Evolutionary conservation across 1,140 invertebrate genomes (phyloP).

Genomic region (Heterodera carotae): DNA sequence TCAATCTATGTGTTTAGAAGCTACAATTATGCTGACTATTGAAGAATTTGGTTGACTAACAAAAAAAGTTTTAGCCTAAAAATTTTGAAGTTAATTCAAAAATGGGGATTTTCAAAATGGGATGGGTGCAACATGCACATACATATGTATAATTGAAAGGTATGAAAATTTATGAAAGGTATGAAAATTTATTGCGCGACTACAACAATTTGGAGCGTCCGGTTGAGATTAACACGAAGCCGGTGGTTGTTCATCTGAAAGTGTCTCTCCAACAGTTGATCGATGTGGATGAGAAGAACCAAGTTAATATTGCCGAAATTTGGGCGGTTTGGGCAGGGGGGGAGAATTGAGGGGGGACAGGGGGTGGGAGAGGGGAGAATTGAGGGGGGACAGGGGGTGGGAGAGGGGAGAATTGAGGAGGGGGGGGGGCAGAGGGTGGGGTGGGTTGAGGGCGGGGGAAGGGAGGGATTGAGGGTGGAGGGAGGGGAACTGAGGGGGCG

Average conservation of each 20-base stretch:
- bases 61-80: no score
- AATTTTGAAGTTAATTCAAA: no score
- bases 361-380: not conserved
- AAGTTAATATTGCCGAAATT: not conserved
- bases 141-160: no score
- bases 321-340: no score
- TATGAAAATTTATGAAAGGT: constrained; percentile 13
- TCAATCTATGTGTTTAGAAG: no score
- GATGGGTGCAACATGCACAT: no score
- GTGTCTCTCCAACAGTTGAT: constrained; percentile 86
- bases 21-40: no score
- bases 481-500: not conserved
- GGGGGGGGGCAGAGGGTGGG: no score
- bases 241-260: constrained; percentile 62
- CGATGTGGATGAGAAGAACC: constrained; percentile 79
- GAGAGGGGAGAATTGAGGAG: no score
- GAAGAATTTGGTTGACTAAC: no score
- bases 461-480: not conserved
- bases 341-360: not conserved
- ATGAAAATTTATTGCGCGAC: constrained; percentile 45
- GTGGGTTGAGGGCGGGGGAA: not conserved
- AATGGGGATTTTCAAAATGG: no score
- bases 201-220: constrained; percentile 97
- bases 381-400: no score
- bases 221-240: constrained; percentile 74